These are phyloP conservation scores for Odocoileus hemionus DNA, from an alignment of 2,113 vertebrate genomes.

Conservation along the genomic window DNA sequence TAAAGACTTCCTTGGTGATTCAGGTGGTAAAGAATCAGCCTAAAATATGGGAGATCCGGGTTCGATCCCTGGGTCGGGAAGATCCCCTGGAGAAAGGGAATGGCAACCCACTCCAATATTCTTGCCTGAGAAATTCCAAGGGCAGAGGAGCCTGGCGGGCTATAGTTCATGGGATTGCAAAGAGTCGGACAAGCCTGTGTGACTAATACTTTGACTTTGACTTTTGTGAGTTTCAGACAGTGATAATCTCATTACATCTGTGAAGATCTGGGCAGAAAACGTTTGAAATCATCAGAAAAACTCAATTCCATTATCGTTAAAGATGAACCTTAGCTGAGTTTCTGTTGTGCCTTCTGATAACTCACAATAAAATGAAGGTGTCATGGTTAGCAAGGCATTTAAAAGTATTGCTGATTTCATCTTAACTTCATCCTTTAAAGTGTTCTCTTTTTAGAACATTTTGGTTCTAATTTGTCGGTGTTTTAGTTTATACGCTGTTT, in stretches of 20 bases:
- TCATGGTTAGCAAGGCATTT: background rate
- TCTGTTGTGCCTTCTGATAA: background rate
- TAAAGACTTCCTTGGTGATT: background rate
- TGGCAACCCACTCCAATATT: background rate
- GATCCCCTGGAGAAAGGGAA: background rate
- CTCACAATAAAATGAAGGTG: background rate
- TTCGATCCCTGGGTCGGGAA: rapidly evolving
- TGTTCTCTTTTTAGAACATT: background rate
- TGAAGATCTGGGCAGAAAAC: background rate
- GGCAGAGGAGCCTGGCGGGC: background rate
- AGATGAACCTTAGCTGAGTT: background rate
- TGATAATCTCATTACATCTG: background rate
- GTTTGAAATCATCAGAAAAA: background rate
- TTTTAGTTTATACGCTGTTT: background rate
- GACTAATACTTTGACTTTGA: background rate
- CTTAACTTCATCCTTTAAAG: background rate
- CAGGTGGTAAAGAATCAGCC: background rate
- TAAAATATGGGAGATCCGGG: background rate
- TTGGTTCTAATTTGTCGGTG: background rate
- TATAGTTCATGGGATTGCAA: background rate
- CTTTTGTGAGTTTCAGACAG: background rate
- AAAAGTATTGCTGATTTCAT: background rate
- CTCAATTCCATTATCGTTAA: background rate
- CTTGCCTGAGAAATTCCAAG: background rate
- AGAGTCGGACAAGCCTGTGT: background rate